Evolutionary conservation across 2,797 vertebrate genomes (phyloP).

Genomic region (Bradypodion pumilum): DNA sequence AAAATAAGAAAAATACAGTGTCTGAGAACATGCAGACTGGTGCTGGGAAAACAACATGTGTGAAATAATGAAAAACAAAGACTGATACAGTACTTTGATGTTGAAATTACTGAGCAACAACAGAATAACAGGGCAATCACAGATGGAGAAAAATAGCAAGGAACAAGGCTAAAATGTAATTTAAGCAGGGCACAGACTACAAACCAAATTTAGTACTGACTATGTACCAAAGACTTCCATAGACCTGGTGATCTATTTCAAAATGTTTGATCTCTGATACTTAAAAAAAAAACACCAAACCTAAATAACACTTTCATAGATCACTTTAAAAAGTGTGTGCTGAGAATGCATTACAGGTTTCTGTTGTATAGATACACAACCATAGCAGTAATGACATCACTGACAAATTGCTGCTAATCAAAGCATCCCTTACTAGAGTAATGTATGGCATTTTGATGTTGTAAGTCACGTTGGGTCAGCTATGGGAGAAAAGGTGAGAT

Average conservation of each 20-base stretch:
- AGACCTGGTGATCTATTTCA: conserved; percentile 33
- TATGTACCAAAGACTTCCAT: conserved; percentile 15
- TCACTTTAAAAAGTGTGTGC: conserved; percentile 19
- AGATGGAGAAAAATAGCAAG: conserved; percentile 41
- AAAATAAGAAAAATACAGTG: conserved; percentile 60
- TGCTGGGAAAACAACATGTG: conserved; percentile 31
- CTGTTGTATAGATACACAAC: too few species aligned
- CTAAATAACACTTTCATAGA: conserved; percentile 47
- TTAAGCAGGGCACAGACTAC: conserved; percentile 55
- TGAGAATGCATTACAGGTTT: too few species aligned
- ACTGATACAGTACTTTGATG: conserved; percentile 56
- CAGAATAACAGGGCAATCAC: conserved; percentile 33
- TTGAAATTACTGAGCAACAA: conserved; percentile 52
- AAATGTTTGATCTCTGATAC: conserved; percentile 34
- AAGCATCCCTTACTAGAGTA: neutral
- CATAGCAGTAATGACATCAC: too few species aligned
- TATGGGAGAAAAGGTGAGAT: too few species aligned
- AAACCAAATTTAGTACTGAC: conserved; percentile 59
- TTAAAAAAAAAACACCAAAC: too few species aligned
- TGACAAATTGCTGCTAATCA: too few species aligned
- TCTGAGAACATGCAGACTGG: conserved; percentile 35
- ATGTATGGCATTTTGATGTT: too few species aligned
- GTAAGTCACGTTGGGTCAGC: too few species aligned
- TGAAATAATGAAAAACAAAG: conserved; percentile 33
- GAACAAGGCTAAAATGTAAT: conserved; percentile 50